Conservation (phyloP, 2,888 invertebrate genomes). For the Amiota mariae region DNA sequence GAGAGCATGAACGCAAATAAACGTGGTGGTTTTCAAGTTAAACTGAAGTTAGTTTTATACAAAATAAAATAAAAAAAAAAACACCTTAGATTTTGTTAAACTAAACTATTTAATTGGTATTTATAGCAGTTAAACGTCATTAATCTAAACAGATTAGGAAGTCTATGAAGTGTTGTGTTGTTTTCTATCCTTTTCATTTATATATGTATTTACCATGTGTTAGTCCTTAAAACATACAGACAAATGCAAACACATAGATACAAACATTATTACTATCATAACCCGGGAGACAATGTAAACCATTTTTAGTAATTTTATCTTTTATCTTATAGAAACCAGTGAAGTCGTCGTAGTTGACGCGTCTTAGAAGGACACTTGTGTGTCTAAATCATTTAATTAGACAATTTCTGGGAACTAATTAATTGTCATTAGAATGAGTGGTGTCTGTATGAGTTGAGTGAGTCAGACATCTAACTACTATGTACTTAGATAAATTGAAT, state of each 20-base stretch:
- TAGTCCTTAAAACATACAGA: constrained; percentile 1
- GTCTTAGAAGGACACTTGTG: not conserved
- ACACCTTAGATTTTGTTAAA: constrained; percentile 20
- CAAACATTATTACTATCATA: not conserved
- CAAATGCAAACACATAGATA: not conserved
- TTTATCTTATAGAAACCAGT: no score
- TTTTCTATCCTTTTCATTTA: no score
- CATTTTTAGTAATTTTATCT: no score
- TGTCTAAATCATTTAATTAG: constrained; percentile 27
- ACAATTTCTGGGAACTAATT: constrained; percentile 12
- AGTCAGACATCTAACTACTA: not conserved
- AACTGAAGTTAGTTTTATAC: no score
- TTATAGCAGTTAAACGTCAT: constrained; percentile 30
- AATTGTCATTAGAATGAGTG: constrained; percentile 20
- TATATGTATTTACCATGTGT: no score
- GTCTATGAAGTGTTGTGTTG: no score
- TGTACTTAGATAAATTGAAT: not conserved
- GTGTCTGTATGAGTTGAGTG: not conserved
- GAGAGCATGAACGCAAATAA: no score
- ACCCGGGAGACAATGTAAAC: not conserved
- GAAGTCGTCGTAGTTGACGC: no score
- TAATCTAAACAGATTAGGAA: no score
- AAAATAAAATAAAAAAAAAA: no score
- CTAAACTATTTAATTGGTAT: constrained; percentile 51
- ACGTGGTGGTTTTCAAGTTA: no score